These are phyloP conservation scores for Trachythela sp. DNA, from an alignment of 64 coral and sea anemone genomes.

Conservation along the genomic window DNA sequence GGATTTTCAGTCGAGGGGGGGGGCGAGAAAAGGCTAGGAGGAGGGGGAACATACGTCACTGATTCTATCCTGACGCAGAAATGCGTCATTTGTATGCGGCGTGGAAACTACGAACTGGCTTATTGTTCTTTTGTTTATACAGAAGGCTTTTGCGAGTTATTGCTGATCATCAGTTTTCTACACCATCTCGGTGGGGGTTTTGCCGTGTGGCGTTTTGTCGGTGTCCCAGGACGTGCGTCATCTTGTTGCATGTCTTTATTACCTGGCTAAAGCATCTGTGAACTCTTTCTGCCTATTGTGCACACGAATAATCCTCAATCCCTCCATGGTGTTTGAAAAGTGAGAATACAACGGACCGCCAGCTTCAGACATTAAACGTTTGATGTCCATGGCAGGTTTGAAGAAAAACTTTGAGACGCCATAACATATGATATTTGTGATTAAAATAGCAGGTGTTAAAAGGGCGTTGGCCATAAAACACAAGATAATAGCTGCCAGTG, in stretches of 20 bases:
- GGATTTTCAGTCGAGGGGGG: no score
- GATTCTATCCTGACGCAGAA: no score
- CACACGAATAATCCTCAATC: background rate
- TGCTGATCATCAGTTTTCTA: no score
- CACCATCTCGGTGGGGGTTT: no score
- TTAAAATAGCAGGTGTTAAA: background rate
- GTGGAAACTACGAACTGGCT: background rate
- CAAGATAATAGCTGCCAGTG: background rate
- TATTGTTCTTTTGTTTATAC: no score
- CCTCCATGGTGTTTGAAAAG: background rate
- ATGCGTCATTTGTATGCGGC: background rate
- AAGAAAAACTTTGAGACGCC: background rate
- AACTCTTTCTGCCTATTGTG: conserved; percentile 2
- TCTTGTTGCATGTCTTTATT: no score
- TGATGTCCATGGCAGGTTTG: background rate
- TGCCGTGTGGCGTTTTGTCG: no score
- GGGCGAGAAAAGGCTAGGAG: no score
- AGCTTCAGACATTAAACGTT: background rate
- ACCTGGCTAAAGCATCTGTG: conserved; percentile 25
- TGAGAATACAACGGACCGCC: background rate
- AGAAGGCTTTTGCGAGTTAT: no score
- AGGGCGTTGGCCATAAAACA: background rate
- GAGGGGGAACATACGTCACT: no score
- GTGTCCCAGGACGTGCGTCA: no score
- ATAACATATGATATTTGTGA: background rate